Conservation (phyloP, 2,888 invertebrate genomes). For the Cantharis rufa region DNA sequence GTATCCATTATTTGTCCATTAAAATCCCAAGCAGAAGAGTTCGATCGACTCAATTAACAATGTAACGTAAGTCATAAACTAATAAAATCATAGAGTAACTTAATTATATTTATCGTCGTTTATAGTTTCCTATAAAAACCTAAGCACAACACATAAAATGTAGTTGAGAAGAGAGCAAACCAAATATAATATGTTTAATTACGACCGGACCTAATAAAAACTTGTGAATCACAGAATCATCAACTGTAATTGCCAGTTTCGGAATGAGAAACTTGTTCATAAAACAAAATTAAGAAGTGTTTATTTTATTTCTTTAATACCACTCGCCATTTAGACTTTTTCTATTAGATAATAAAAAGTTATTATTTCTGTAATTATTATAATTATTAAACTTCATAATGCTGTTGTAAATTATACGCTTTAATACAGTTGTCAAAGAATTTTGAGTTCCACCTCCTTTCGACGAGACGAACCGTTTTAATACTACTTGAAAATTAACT, state of each 20-base stretch:
- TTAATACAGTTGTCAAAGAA: not conserved
- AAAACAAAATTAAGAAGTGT: conserved; percentile 48
- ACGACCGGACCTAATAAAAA: conserved; percentile 31
- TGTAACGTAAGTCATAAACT: conserved; percentile 45
- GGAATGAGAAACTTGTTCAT: conserved; percentile 48
- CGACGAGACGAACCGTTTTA: not conserved
- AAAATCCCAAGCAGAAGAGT: conserved; percentile 7
- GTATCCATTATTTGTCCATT: not conserved
- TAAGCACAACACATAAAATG: conserved; percentile 38
- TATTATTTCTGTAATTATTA: not conserved
- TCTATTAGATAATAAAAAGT: conserved; percentile 7
- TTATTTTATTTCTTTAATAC: conserved; percentile 52
- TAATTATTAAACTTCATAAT: not conserved
- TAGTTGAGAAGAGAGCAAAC: conserved; percentile 31
- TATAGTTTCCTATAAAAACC: conserved; percentile 45
- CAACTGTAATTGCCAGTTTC: conserved; percentile 52
- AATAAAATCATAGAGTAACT: conserved; percentile 51
- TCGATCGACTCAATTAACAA: conserved; percentile 35
- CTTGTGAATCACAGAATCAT: conserved; percentile 49
- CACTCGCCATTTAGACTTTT: conserved; percentile 33
- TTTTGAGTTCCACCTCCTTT: not conserved
- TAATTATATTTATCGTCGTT: conserved; percentile 52
- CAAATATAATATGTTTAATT: conserved; percentile 33
- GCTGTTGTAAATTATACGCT: not conserved
- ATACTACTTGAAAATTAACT: not conserved